Evolutionary conservation across 2,797 vertebrate species (phyloP).

Genomic region (Cyclopterus lumpus): DNA sequence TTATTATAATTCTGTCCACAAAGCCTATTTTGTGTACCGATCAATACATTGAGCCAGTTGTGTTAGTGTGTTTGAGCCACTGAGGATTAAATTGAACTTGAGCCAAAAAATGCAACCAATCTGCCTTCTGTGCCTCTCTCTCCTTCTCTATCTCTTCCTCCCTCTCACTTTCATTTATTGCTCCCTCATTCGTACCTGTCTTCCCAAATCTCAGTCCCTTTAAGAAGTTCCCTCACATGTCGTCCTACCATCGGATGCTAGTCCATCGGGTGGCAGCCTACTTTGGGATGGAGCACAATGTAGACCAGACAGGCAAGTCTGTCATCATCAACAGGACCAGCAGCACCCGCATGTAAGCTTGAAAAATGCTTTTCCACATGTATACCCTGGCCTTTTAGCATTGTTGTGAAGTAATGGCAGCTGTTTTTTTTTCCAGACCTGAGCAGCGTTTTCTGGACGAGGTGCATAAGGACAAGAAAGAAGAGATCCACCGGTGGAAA

Average conservation of each 20-base stretch:
- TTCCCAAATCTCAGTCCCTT: constrained; percentile 83
- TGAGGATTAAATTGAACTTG: constrained; percentile 13
- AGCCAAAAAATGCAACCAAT: constrained; percentile 37
- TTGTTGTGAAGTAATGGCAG: constrained; percentile 7
- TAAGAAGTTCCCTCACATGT: constrained; percentile 99
- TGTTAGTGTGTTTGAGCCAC: constrained; percentile 28
- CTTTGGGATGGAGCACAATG: constrained; percentile 98
- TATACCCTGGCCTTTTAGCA: not conserved
- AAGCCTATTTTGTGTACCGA: constrained; percentile 24
- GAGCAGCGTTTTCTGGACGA: constrained; percentile 93
- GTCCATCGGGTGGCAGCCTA: constrained; percentile 96
- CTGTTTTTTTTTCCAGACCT: constrained; percentile 85
- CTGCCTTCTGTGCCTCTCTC: not conserved
- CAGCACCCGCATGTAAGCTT: constrained; percentile 94
- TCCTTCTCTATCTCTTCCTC: not conserved
- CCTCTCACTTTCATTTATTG: not conserved
- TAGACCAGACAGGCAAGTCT: constrained; percentile 96
- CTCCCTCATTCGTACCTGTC: not conserved
- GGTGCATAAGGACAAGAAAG: constrained; percentile 92
- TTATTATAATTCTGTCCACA: constrained; percentile 47
- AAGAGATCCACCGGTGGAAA: constrained; percentile 93
- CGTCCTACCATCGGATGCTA: constrained; percentile 96
- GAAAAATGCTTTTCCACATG: not conserved
- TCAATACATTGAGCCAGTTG: constrained; percentile 42
- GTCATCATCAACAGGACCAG: constrained; percentile 96